Evolutionary conservation across 2,888 invertebrate species (phyloP).

Genomic region (Patella depressa): DNA sequence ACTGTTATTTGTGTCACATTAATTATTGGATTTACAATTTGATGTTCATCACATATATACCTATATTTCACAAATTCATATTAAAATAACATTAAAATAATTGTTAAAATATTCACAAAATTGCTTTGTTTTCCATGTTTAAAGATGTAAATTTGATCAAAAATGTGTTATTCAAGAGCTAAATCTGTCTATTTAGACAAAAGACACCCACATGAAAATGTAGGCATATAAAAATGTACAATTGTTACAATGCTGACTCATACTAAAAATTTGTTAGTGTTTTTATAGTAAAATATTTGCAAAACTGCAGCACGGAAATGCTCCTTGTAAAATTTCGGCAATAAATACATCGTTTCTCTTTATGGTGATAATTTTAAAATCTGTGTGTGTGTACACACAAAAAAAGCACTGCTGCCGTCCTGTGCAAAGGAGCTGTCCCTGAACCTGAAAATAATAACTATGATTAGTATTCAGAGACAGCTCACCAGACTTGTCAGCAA

Average conservation of each 20-base stretch:
- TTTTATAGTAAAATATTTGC: not conserved
- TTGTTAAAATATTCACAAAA: too few species aligned
- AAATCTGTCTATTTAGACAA: too few species aligned
- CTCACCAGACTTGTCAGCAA: too few species aligned
- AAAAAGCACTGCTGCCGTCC: not conserved
- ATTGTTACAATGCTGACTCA: not conserved
- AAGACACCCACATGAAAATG: not conserved
- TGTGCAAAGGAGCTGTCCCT: not conserved
- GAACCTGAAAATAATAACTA: not conserved
- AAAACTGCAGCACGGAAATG: not conserved
- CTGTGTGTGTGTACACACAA: not conserved
- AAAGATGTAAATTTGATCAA: too few species aligned
- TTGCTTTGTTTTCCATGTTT: too few species aligned
- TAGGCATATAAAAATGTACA: not conserved
- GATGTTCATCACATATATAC: too few species aligned
- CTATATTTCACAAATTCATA: too few species aligned
- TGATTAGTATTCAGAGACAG: too few species aligned
- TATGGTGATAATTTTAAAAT: conserved; percentile 10
- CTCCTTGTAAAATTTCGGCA: not conserved
- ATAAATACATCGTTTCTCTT: not conserved
- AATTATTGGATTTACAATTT: too few species aligned
- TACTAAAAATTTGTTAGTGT: not conserved
- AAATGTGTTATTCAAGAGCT: too few species aligned
- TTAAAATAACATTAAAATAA: too few species aligned
- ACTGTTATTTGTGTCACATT: too few species aligned